Conservation (phyloP, 2,888 invertebrate genomes). For the Trichopria drosophilae region DNA sequence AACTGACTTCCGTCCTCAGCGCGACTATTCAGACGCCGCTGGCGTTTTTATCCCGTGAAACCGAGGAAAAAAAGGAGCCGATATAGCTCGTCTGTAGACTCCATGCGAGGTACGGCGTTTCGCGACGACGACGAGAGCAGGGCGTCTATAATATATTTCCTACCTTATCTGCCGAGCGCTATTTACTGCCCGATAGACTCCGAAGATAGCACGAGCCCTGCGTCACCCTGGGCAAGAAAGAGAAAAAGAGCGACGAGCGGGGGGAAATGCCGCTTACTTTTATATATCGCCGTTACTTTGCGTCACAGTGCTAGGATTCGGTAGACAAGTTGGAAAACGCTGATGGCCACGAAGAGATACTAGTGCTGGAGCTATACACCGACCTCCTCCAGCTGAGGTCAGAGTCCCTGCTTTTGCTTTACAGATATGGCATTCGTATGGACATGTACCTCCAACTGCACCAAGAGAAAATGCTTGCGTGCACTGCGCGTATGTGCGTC, state of each 20-base stretch:
- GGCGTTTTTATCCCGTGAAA: conserved; percentile 33
- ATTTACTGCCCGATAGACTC: conserved; percentile 59
- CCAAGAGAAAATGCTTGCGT: too few relatives aligned
- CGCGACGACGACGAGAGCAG: conserved; percentile 44
- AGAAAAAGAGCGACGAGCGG: conserved; percentile 39
- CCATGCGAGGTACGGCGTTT: conserved; percentile 34
- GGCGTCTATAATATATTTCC: conserved; percentile 56
- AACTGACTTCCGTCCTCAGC: conserved; percentile 57
- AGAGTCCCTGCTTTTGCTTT: too few relatives aligned
- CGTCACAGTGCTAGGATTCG: conserved; percentile 48
- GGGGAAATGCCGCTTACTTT: conserved; percentile 54
- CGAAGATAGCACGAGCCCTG: conserved; percentile 53
- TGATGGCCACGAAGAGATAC: conserved; percentile 48
- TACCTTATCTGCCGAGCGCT: conserved; percentile 58
- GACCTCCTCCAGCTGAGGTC: too few relatives aligned
- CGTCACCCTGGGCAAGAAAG: conserved; percentile 50
- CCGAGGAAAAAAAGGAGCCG: conserved; percentile 19
- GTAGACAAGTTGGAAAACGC: conserved; percentile 54
- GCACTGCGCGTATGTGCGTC: too few relatives aligned
- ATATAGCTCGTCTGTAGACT: too few relatives aligned
- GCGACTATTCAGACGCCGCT: conserved; percentile 55
- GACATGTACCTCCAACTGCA: too few relatives aligned
- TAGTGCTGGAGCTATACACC: too few relatives aligned
- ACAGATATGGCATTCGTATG: too few relatives aligned
- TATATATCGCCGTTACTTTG: conserved; percentile 53